Percentiles rank a stretch among this genome's conserved stretches.
These are phyloP conservation scores for Psilopsiagon aurifrons DNA, from an alignment of 2,113 vertebrate genomes.

Conservation along the genomic window DNA sequence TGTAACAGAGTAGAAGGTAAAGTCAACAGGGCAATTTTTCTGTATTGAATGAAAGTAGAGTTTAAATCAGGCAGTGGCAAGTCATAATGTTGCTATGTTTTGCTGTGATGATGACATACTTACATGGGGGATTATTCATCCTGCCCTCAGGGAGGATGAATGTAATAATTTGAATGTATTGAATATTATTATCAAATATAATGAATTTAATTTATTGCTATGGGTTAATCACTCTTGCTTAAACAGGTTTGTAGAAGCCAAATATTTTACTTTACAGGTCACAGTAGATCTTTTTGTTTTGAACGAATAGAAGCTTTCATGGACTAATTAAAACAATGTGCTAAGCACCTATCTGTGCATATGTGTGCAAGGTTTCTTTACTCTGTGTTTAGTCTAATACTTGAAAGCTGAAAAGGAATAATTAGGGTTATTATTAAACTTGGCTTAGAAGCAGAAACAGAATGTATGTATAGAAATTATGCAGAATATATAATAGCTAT, in stretches of 20 bases:
- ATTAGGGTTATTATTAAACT: neutral
- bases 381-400: neutral
- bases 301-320: neutral
- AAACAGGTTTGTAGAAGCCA: neutral
- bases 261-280: neutral
- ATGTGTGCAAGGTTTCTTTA: neutral
- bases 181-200: too few relatives aligned
- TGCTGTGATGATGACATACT: neutral
- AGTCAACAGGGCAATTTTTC: neutral
- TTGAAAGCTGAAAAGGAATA: neutral
- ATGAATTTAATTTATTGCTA: neutral
- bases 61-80: neutral
- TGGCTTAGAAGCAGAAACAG: neutral
- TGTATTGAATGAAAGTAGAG: neutral
- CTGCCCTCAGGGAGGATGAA: neutral
- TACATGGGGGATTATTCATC: neutral
- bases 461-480: neutral
- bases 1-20: neutral
- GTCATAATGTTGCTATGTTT: fast-evolving
- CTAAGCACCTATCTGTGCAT: neutral
- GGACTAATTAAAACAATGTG: neutral
- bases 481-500: neutral
- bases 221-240: neutral
- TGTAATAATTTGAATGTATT: neutral
- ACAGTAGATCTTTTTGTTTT: neutral